Evolutionary conservation across 2,113 vertebrate species (phyloP), one percentile per base, ranked within the genome.

Genomic region (Ancistrus triradiatus): DNA sequence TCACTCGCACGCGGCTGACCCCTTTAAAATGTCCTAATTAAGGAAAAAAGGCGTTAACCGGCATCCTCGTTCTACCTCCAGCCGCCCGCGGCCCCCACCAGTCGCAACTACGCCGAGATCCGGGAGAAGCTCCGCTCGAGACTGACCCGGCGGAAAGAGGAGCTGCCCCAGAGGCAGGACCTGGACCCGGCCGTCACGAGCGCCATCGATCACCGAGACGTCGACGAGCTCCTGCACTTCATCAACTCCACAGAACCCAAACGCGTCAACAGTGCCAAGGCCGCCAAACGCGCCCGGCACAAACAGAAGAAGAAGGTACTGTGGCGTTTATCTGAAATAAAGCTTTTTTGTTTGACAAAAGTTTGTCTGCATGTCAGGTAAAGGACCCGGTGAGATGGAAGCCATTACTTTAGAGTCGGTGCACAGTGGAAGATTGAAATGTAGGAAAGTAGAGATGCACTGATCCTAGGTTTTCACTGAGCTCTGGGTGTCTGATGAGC

Each of bases 251-350:
- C 92, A 2, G 95, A 97, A 68, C 91, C 94, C 78, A 98, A 98
- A 86, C 91, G 90, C 49, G 86, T 92, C 78, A 99, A 96, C 87
- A 98, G 92, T 66, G 92, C 94, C 85, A 98, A 97, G 86, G 96
- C 96, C 0, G 96, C 96, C 73, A 99, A 98, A 81, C 85, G 96
- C 31, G 96, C 96, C 21, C 90, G 96, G 49, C 95, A 99, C 87
- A 99, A 99, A 86, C 92, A 97, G 82, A 99, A 99, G 83, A 99
- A 97, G 84, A 98, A 98, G 94, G 95, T 98, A 35, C 18, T 2
- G 17, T 22, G 4, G 7, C 7, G 14, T 22, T 28, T 17, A 27
- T 10, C n/a, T n/a, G n/a, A n/a, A n/a, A n/a, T n/a, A n/a, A n/a
- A n/a, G n/a, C n/a, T n/a, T n/a, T n/a, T n/a, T n/a, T n/a, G n/a